These are phyloP conservation scores for Caenorhabditis tropicalis DNA, from an alignment of 1,140 invertebrate species.

Conservation along the genomic window DNA sequence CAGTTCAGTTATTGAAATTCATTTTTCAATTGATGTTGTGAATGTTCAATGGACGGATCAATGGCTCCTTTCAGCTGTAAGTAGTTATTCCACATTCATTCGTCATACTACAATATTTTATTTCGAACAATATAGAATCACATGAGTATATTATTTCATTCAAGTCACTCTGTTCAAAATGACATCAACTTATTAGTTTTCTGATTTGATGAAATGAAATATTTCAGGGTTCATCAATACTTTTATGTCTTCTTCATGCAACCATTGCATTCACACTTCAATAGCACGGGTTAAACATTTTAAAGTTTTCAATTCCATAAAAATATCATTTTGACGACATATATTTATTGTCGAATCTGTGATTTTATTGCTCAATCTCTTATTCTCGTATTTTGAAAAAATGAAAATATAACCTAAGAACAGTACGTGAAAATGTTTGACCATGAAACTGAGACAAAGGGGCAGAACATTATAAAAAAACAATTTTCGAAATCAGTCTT, in stretches of 20 bases:
- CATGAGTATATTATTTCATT: too few relatives aligned
- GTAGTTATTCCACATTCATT: background rate
- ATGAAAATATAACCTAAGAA: too few relatives aligned
- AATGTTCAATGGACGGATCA: conserved; percentile 30
- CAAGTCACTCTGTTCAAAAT: too few relatives aligned
- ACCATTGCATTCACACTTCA: conserved; percentile 35
- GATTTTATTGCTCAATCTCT: background rate
- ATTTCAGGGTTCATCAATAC: conserved; percentile 4
- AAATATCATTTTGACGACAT: background rate
- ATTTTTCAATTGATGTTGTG: conserved; percentile 5
- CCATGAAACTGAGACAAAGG: too few relatives aligned
- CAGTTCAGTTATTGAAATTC: conserved; percentile 26
- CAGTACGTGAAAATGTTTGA: too few relatives aligned
- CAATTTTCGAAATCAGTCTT: too few relatives aligned
- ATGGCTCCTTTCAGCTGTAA: background rate
- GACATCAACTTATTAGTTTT: background rate
- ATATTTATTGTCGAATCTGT: background rate
- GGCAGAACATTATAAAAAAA: too few relatives aligned
- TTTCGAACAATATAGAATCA: too few relatives aligned
- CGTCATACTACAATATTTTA: too few relatives aligned
- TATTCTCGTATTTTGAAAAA: too few relatives aligned
- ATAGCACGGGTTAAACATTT: background rate
- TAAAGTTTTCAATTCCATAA: too few relatives aligned
- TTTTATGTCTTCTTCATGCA: conserved; percentile 11
- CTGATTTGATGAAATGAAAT: too few relatives aligned